Percentiles rank a stretch among this genome's conserved stretches.
phyloP scores from a whole-genome alignment of 1,140 invertebrate genomes.

The Drosophila ananassae region DNA sequence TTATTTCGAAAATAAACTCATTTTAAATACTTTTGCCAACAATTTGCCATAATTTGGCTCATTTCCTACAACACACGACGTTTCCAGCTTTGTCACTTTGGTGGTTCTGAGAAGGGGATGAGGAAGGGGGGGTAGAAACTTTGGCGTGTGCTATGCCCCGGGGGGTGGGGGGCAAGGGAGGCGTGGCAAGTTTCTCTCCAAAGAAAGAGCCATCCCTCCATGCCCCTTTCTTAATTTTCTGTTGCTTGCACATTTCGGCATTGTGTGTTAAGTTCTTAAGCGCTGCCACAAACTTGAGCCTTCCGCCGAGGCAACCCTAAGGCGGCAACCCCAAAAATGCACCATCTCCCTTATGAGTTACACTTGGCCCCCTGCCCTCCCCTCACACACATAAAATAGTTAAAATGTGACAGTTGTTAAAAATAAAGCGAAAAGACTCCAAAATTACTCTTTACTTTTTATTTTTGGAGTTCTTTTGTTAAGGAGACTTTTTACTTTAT shows the following conservation, averaged over 20 bases:
- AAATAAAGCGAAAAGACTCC: constrained; percentile 10
- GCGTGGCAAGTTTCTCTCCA: constrained; percentile 11
- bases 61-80: constrained; percentile 72
- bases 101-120: neutral
- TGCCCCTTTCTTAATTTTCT: constrained; percentile 4
- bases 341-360: neutral
- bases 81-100: constrained; percentile 68
- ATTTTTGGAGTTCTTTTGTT: too few relatives aligned
- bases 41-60: constrained; percentile 82
- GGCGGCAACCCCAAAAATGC: constrained; percentile 42
- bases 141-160: constrained; percentile 41
- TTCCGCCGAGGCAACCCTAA: constrained; percentile 45
- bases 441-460: constrained; percentile 6
- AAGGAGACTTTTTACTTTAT: too few relatives aligned
- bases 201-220: too few relatives aligned
- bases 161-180: neutral
- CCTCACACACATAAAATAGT: constrained; percentile 34
- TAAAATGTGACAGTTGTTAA: constrained; percentile 29
- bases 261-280: constrained; percentile 80
- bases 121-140: constrained; percentile 30
- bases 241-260: constrained; percentile 57
- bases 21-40: constrained; percentile 82
- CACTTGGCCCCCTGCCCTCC: too few relatives aligned
- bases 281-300: constrained; percentile 75
- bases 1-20: constrained; percentile 76